These are phyloP conservation scores for Chiloscyllium punctatum DNA, from an alignment of 2,797 vertebrate species.

Conservation along the genomic window DNA sequence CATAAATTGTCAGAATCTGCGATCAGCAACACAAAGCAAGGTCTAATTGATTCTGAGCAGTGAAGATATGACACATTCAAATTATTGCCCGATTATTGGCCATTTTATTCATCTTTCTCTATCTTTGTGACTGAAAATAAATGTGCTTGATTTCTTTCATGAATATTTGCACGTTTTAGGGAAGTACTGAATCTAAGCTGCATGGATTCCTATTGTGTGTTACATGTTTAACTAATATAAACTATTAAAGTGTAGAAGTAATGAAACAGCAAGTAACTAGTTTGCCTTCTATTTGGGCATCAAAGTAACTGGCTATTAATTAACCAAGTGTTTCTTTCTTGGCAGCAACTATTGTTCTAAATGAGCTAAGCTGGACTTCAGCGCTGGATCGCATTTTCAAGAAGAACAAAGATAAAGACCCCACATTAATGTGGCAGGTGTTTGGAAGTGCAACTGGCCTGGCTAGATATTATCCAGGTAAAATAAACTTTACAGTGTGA, in stretches of 20 bases:
- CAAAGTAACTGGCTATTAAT: not conserved
- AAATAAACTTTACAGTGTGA: slow-evolving; percentile 38
- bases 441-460: slow-evolving; percentile 92
- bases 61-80: not conserved
- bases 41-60: not conserved
- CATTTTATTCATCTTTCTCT: not conserved
- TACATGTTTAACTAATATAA: not conserved
- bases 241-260: not conserved
- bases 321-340: slow-evolving; percentile 33
- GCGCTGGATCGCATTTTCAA: slow-evolving; percentile 83
- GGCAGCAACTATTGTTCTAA: slow-evolving; percentile 83
- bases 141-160: not conserved
- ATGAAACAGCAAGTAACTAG: not conserved
- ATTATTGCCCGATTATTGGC: not conserved
- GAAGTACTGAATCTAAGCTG: not conserved
- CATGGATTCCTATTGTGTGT: not conserved
- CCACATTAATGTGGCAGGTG: slow-evolving; percentile 86
- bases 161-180: not conserved
- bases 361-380: slow-evolving; percentile 91
- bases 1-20: not conserved
- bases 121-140: not conserved
- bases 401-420: slow-evolving; percentile 80
- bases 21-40: not conserved
- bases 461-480: slow-evolving; percentile 82
- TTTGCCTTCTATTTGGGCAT: not conserved